Evolutionary conservation across 2,797 vertebrate genomes (phyloP).

Genomic region (Galaxias olidus): DNA sequence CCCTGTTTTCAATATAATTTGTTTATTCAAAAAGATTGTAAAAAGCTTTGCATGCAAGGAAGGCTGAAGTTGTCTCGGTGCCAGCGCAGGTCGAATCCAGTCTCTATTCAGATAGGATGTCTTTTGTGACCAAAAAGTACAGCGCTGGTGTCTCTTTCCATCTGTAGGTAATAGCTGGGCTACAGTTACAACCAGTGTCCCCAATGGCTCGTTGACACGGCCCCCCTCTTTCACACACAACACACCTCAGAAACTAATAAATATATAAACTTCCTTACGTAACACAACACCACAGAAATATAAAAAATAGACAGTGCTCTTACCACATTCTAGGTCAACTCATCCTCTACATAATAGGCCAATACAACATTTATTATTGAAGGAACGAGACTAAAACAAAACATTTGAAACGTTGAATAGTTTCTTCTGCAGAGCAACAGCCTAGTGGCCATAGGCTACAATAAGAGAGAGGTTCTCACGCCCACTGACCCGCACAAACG

Average conservation of each 20-base stretch:
- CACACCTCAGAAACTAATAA: background rate
- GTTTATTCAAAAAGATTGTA: background rate
- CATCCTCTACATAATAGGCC: background rate
- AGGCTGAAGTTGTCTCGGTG: no score
- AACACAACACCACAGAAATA: background rate
- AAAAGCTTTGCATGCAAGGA: background rate
- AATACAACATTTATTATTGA: background rate
- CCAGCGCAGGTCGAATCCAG: no score
- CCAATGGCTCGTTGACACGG: background rate
- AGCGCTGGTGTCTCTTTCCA: conserved; percentile 42
- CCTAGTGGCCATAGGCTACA: no score
- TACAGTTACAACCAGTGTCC: conserved; percentile 51
- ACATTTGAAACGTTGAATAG: background rate
- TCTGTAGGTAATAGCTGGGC: conserved; percentile 29
- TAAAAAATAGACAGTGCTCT: background rate
- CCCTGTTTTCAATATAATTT: background rate
- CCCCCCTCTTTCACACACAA: background rate
- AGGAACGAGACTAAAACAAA: background rate
- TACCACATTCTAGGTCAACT: conserved; percentile 1
- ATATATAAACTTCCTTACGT: background rate
- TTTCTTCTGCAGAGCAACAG: no score
- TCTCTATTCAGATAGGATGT: background rate
- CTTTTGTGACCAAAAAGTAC: background rate
- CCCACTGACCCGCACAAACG: no score
- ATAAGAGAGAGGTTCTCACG: no score